Conservation (phyloP, 2,113 vertebrate genomes). For the Paramormyrops kingsleyae region DNA sequence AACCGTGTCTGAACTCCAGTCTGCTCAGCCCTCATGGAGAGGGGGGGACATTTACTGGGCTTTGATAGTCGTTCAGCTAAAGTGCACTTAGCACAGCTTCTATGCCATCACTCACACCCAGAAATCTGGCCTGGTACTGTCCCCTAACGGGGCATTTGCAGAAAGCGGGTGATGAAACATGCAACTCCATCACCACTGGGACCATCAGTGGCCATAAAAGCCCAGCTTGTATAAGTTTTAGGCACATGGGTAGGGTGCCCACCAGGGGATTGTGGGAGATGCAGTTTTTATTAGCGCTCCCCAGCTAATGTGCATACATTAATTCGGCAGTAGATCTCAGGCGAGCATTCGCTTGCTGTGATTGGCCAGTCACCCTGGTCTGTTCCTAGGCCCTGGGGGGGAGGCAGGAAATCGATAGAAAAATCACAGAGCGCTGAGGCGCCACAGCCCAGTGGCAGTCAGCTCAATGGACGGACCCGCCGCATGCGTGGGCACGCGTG, state of each 20-base stretch:
- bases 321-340: not conserved
- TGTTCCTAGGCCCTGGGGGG: slow-evolving; percentile 46
- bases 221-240: not conserved
- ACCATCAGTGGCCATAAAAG: not conserved
- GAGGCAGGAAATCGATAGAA: slow-evolving; percentile 55
- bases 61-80: slow-evolving; percentile 1
- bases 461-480: not conserved
- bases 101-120: not conserved
- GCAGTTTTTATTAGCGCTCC: not conserved
- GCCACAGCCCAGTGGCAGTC: slow-evolving; percentile 22
- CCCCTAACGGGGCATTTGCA: not conserved
- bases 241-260: not conserved
- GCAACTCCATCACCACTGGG: not conserved
- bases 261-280: not conserved
- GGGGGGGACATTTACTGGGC: not conserved
- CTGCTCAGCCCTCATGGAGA: not conserved
- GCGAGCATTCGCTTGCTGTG: not conserved
- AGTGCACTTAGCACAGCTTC: slow-evolving; percentile 13
- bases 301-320: not conserved
- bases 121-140: not conserved
- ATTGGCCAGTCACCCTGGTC: slow-evolving; percentile 10
- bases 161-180: not conserved
- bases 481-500: not conserved
- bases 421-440: slow-evolving; percentile 43
- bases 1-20: not conserved